These are phyloP conservation scores for Psilanteris sp. DNA, from an alignment of 1,140 invertebrate species.

Conservation along the genomic window DNA sequence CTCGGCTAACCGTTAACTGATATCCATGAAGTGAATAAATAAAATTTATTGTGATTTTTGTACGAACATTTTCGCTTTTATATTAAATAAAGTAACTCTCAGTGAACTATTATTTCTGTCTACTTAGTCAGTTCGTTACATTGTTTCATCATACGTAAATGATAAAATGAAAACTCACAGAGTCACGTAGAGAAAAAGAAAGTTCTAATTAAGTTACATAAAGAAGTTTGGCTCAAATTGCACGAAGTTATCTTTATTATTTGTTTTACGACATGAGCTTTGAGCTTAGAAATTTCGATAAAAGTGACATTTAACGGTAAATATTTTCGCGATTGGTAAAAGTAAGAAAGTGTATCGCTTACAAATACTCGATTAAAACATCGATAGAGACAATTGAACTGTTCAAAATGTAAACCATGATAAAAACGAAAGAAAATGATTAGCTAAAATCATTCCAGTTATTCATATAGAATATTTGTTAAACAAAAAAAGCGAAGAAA, in stretches of 20 bases:
- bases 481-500: no score
- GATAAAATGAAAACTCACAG: conserved; percentile 35
- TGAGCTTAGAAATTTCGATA: background rate
- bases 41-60: conserved; percentile 20
- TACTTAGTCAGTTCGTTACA: conserved; percentile 5
- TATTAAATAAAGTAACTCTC: conserved; percentile 4
- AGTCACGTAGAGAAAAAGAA: conserved; percentile 26
- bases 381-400: no score
- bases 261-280: no score
- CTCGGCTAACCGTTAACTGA: no score
- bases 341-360: no score
- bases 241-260: background rate
- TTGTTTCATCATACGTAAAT: conserved; percentile 35
- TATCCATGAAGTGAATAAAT: no score
- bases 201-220: conserved; percentile 36
- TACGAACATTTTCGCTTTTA: conserved; percentile 10
- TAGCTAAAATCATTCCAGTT: no score
- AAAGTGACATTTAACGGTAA: background rate
- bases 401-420: no score
- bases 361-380: no score
- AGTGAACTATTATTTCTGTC: conserved; percentile 13
- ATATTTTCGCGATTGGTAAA: no score
- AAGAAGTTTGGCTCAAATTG: conserved; percentile 12
- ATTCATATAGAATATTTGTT: no score
- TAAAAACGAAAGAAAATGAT: no score